Percentiles rank a stretch among this genome's conserved stretches.
Evolutionary conservation across 2,888 invertebrate genomes (phyloP).

Genomic region (Dynastes maya): DNA sequence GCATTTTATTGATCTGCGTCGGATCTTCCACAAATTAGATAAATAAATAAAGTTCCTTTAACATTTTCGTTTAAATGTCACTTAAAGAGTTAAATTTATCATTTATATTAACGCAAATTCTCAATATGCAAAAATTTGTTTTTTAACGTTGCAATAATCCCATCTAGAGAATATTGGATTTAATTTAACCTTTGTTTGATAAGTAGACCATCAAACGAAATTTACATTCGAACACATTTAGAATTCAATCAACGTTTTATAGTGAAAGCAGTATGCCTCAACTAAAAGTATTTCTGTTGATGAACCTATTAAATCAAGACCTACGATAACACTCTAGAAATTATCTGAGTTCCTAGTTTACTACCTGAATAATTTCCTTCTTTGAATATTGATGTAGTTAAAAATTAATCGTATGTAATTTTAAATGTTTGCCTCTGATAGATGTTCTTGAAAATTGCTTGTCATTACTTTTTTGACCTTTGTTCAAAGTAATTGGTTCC

Average conservation of each 20-base stretch:
- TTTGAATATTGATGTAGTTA: not conserved
- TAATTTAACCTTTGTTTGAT: not conserved
- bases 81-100: not conserved
- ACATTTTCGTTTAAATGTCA: constrained; percentile 20
- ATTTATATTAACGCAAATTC: not conserved
- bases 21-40: not conserved
- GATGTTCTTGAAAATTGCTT: too few relatives aligned
- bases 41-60: constrained; percentile 17
- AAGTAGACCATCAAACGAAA: constrained; percentile 3
- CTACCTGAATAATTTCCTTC: not conserved
- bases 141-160: not conserved
- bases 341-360: constrained; percentile 3
- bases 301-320: constrained; percentile 22
- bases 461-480: too few relatives aligned
- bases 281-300: constrained; percentile 25
- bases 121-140: not conserved
- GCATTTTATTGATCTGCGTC: constrained; percentile 4
- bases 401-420: not conserved
- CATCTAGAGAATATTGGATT: not conserved
- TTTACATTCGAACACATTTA: constrained; percentile 8
- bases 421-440: too few relatives aligned
- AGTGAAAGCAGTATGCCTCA: constrained; percentile 18
- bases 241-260: constrained; percentile 6
- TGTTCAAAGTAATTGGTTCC: too few relatives aligned
- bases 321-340: constrained; percentile 13